Base-by-base conservation (phyloP, 1,140 invertebrate genomes). In the Geopemphigus sp. region DNA sequence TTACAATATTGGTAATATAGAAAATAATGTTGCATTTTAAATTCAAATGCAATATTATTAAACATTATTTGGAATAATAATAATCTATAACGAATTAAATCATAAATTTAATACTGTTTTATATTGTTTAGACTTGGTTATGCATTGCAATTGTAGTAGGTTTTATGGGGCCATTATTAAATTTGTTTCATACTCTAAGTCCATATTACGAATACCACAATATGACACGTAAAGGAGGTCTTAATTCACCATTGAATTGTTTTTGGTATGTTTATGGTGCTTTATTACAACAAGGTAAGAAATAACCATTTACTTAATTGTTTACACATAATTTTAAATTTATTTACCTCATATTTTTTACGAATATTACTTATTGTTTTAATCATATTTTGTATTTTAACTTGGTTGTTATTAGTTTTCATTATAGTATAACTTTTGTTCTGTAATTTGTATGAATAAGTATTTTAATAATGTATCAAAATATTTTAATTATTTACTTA, bases 201-300 rank as follows among this genome's bases (percentile, higher is more conserved):
- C 92, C 91, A 0, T 90, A 90, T 82, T 91, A 93, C 82, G 89
- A 91, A 80, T 89, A 89, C 54, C 87, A 87, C 80, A 87, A 87
- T 5, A 85, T 86, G 0, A 29, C 82, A 47, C 83, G 87, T 1
- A 88, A 88, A 12, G 87, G 87, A 19, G 91, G 91, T 1, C 85
- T 94, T 12, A 89, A 90, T 15, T 90, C 89, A 0, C 84, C 94
- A 1, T 88, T 90, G 81, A 93, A 94, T 82, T 95, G 94, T 84
- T 89, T 93, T 73, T 96, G 94, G 94, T 96, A 96, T 83, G 89
- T 95, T 83, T 96, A 94, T 84, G 95, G 94, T 0, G 94, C 95
- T 19, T 86, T 97, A 63, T 86, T 97, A 19, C 94, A 96, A 84
- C 95, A 97, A 92, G 94, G 94, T 94, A 84, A 83, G 19, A 12